Conservation (phyloP, 2,888 invertebrate species). For the Ceramica pisi region DNA sequence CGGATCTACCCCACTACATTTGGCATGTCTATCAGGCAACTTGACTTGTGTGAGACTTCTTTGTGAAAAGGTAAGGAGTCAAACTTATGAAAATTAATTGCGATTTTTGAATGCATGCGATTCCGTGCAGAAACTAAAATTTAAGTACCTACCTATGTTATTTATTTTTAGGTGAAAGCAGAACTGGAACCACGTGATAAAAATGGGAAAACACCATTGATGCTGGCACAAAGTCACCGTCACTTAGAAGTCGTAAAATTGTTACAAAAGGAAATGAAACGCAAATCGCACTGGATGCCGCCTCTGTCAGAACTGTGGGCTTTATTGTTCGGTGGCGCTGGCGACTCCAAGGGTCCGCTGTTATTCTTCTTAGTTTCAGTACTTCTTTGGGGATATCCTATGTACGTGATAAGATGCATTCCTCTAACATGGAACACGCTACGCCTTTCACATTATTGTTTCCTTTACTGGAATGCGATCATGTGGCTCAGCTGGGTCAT, state of each 20-base stretch:
- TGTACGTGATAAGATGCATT: slow-evolving; percentile 97
- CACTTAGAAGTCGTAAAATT: slow-evolving; percentile 96
- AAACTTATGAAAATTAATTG: not conserved
- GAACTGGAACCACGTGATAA: slow-evolving; percentile 97
- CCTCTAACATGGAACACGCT: slow-evolving; percentile 97
- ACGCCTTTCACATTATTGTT: slow-evolving; percentile 96
- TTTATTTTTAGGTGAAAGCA: slow-evolving; percentile 93
- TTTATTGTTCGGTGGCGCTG: slow-evolving; percentile 96
- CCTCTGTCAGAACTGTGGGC: slow-evolving; percentile 97
- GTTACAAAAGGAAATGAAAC: slow-evolving; percentile 95
- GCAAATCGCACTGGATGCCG: slow-evolving; percentile 96
- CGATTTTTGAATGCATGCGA: too few relatives aligned
- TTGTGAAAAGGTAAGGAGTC: slow-evolving; percentile 94
- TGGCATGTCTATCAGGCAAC: slow-evolving; percentile 97
- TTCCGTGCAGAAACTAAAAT: not conserved
- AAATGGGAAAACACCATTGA: slow-evolving; percentile 97
- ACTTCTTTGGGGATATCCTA: slow-evolving; percentile 97
- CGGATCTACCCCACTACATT: slow-evolving; percentile 97
- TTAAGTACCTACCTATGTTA: too few relatives aligned
- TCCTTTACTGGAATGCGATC: slow-evolving; percentile 96
- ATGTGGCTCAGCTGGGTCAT: slow-evolving; percentile 98
- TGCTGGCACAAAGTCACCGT: slow-evolving; percentile 96
- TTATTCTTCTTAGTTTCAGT: slow-evolving; percentile 96
- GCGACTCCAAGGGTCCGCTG: slow-evolving; percentile 97
- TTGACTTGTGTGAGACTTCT: slow-evolving; percentile 96